phyloP scores from a whole-genome alignment of 2,888 invertebrate species.

The Calameuta idolon region DNA sequence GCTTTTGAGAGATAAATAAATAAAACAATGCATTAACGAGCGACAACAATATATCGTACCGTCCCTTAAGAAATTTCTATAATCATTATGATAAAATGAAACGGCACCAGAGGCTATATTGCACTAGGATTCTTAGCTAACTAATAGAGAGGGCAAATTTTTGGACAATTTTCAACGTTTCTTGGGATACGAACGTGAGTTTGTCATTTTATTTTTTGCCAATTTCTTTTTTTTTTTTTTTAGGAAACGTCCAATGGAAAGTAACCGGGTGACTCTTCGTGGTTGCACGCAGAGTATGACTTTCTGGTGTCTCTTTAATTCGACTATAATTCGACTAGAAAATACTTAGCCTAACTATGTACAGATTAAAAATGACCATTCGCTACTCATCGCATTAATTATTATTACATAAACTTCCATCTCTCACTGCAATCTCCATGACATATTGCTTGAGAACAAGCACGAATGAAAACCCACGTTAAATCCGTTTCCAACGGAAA shows the following conservation, averaged over 20 bases:
- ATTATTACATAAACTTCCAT: neutral
- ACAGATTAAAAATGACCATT: slow-evolving; percentile 59
- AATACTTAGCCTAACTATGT: slow-evolving; percentile 61
- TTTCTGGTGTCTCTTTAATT: neutral
- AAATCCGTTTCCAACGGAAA: neutral
- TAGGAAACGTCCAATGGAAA: neutral
- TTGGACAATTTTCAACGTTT: neutral
- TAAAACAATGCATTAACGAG: neutral
- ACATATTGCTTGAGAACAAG: neutral
- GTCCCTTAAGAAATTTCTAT: neutral
- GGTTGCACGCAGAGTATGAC: neutral
- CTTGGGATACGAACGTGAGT: neutral
- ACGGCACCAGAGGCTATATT: slow-evolving; percentile 57
- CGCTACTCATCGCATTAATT: neutral
- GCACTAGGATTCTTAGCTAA: slow-evolving; percentile 60
- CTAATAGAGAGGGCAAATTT: slow-evolving; percentile 41
- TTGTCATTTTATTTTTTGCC: neutral
- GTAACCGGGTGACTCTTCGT: neutral
- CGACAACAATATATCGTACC: neutral
- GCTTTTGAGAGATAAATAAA: neutral
- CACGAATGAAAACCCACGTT: neutral
- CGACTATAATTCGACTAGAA: slow-evolving; percentile 48
- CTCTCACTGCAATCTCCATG: neutral
- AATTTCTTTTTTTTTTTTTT: neutral
- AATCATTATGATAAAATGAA: neutral